phyloP scores from a whole-genome alignment of 2,888 invertebrate species.

The Lasioglossum leucozonium region DNA sequence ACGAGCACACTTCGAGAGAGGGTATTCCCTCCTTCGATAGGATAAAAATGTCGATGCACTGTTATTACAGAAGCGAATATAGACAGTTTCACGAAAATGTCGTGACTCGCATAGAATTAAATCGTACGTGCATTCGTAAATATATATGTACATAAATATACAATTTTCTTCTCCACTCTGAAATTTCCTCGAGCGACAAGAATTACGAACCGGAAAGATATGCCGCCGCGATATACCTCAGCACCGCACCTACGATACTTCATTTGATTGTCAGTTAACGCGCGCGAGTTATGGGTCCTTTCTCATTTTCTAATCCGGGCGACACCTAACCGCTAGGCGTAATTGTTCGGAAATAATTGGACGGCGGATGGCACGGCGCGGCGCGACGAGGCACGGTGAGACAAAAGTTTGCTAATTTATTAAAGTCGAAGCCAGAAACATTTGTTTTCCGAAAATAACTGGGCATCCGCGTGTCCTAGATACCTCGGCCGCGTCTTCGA shows the following conservation, averaged over 20 bases:
- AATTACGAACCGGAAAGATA: slow-evolving; percentile 19
- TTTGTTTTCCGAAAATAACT: slow-evolving; percentile 64
- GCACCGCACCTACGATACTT: slow-evolving; percentile 39
- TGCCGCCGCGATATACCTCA: neutral
- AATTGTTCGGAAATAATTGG: slow-evolving; percentile 59
- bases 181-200: slow-evolving; percentile 47
- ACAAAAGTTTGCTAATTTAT: slow-evolving; percentile 64
- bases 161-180: neutral
- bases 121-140: slow-evolving; percentile 18
- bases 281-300: slow-evolving; percentile 39
- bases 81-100: slow-evolving; percentile 3
- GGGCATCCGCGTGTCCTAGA: slow-evolving; percentile 57
- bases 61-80: neutral
- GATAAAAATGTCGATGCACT: neutral
- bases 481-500: slow-evolving; percentile 46
- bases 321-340: slow-evolving; percentile 18
- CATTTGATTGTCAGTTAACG: slow-evolving; percentile 28
- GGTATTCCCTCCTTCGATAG: neutral
- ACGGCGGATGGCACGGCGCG: neutral
- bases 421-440: slow-evolving; percentile 65
- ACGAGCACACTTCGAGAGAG: neutral
- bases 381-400: too few relatives aligned
- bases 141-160: neutral
- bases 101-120: slow-evolving; percentile 29
- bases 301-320: neutral